Evolutionary conservation across 2,888 invertebrate genomes (phyloP).

Genomic region (Andrena fulva): DNA sequence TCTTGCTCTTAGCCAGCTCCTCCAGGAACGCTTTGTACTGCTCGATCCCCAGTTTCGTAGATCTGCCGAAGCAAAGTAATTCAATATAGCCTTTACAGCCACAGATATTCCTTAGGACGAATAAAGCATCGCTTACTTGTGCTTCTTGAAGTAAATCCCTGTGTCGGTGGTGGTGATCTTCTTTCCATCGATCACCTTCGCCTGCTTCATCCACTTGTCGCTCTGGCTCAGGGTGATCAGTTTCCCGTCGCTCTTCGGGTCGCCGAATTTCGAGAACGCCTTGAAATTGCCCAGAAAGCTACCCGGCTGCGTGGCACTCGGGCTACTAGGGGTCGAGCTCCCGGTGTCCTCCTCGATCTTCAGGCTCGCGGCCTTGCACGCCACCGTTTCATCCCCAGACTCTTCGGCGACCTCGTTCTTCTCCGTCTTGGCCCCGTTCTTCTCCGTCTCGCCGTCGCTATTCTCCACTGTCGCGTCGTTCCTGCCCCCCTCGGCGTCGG

Average conservation of each 20-base stretch:
- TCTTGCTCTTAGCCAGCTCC: conserved; percentile 93
- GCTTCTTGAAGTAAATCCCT: conserved; percentile 95
- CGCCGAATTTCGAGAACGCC: conserved; percentile 94
- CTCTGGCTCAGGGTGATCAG: conserved; percentile 94
- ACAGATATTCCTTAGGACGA: background rate
- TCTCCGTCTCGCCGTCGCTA: conserved; percentile 59
- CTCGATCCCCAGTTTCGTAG: conserved; percentile 89
- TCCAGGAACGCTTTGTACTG: conserved; percentile 95
- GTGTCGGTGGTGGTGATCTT: conserved; percentile 96
- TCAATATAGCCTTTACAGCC: background rate
- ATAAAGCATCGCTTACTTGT: conserved; percentile 87
- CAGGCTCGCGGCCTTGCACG: conserved; percentile 74
- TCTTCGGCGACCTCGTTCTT: conserved; percentile 48
- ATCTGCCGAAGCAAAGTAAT: conserved; percentile 77
- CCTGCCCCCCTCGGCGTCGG: conserved; percentile 60
- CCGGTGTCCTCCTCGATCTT: conserved; percentile 75
- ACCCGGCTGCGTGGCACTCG: conserved; percentile 66
- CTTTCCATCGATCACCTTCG: conserved; percentile 92
- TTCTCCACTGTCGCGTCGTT: conserved; percentile 76
- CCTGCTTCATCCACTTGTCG: conserved; percentile 98
- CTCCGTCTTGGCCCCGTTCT: conserved; percentile 59
- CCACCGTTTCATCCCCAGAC: conserved; percentile 55
- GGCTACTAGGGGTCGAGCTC: conserved; percentile 75
- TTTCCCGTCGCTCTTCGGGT: conserved; percentile 94
- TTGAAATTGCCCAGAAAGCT: conserved; percentile 86